These are phyloP conservation scores for Chiloscyllium plagiosum DNA, from an alignment of 2,113 vertebrate species.

Conservation along the genomic window DNA sequence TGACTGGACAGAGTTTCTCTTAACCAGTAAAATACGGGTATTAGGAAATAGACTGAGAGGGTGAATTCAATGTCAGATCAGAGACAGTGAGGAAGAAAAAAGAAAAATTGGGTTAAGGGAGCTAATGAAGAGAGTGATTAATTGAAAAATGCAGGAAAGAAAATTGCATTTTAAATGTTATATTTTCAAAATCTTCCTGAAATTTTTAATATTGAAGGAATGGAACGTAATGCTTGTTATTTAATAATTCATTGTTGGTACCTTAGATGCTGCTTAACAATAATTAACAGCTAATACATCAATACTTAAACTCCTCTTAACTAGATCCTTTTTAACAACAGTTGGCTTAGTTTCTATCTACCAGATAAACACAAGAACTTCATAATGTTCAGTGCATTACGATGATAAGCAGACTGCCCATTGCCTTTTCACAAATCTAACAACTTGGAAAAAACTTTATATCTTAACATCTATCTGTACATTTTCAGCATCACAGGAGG, in stretches of 20 bases:
- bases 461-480: neutral
- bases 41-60: neutral
- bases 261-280: neutral
- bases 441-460: neutral
- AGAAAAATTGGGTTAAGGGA: neutral
- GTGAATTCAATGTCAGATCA: neutral
- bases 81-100: neutral
- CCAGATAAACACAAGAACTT: neutral
- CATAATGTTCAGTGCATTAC: neutral
- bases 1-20: neutral
- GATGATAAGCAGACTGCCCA: neutral
- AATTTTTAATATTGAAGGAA: neutral
- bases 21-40: neutral
- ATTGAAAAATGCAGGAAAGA: neutral
- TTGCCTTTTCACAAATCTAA: neutral
- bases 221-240: neutral
- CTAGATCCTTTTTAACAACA: neutral
- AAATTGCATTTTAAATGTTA: neutral
- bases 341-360: neutral
- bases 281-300: neutral
- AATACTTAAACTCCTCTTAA: neutral
- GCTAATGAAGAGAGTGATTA: neutral
- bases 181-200: neutral
- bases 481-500: neutral
- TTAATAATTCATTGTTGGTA: neutral